phyloP scores from a whole-genome alignment of 2,888 invertebrate species.

The Campoplex nolae region DNA sequence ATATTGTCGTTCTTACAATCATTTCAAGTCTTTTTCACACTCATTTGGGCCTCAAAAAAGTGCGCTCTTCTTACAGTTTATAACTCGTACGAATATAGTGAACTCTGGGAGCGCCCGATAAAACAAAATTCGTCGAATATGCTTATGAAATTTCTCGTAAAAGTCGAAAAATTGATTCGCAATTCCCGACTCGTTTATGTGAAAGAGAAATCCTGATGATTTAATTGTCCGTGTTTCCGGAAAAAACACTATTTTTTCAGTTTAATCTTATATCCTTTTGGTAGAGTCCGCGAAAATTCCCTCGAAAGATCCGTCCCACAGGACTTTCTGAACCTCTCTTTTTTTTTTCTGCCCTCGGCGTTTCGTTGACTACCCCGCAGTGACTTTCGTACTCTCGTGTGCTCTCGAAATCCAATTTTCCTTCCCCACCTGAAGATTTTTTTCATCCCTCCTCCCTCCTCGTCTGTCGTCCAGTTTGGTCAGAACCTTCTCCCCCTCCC shows the following conservation, averaged over 20 bases:
- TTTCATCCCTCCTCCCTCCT: constrained; percentile 55
- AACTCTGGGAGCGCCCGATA: not conserved
- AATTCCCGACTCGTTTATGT: not conserved
- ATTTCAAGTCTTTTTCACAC: not conserved
- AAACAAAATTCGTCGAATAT: not conserved
- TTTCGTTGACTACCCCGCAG: constrained; percentile 7
- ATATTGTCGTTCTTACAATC: not conserved
- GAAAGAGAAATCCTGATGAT: not conserved
- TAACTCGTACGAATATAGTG: too few relatives aligned
- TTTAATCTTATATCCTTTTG: constrained; percentile 1
- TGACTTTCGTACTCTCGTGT: constrained; percentile 71
- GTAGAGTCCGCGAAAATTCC: not conserved
- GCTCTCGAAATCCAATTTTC: constrained; percentile 78
- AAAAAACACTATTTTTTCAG: constrained; percentile 8
- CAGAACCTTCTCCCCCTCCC: constrained; percentile 58
- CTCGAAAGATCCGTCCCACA: constrained; percentile 11
- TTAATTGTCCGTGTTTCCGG: not conserved
- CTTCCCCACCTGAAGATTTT: constrained; percentile 66
- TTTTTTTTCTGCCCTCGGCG: not conserved
- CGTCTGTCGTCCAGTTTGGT: constrained; percentile 54
- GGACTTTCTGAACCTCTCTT: not conserved
- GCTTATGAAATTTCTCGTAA: too few relatives aligned
- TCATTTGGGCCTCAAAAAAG: too few relatives aligned
- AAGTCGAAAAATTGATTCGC: not conserved
- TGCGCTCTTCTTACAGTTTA: too few relatives aligned